These are phyloP conservation scores for Agrotis ipsilon DNA, from an alignment of 2,888 invertebrate genomes.

Conservation along the genomic window DNA sequence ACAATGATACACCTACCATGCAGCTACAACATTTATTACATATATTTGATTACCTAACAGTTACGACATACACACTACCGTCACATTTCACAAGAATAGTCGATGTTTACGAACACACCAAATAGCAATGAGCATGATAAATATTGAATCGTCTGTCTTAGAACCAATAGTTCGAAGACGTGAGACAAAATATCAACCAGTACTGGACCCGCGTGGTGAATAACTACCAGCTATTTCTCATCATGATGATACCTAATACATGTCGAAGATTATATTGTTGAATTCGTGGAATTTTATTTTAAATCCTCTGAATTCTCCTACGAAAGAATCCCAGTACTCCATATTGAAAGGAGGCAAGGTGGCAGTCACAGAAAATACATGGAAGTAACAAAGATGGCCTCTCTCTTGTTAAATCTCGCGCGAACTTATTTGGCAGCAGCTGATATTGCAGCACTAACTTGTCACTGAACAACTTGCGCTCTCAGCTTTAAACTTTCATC, in stretches of 20 bases:
- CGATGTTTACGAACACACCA: background rate
- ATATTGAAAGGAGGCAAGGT: background rate
- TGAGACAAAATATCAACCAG: background rate
- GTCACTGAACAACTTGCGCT: conserved; percentile 9
- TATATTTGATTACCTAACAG: conserved; percentile 72
- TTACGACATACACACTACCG: conserved; percentile 55
- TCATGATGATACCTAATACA: background rate
- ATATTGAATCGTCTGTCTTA: background rate
- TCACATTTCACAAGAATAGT: conserved; percentile 51
- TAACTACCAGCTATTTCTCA: background rate
- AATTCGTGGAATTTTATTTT: background rate
- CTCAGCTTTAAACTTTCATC: conserved; percentile 22
- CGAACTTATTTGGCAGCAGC: conserved; percentile 44
- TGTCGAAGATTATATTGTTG: background rate
- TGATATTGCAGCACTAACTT: conserved; percentile 26
- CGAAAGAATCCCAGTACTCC: background rate
- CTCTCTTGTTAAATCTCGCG: conserved; percentile 7
- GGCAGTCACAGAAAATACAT: background rate
- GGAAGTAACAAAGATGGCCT: conserved; percentile 1
- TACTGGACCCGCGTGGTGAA: background rate
- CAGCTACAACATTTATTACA: conserved; percentile 85
- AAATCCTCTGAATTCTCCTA: background rate
- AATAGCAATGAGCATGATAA: no score
- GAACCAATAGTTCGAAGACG: background rate
- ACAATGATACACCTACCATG: conserved; percentile 76